These are phyloP conservation scores for Gerris buenoi DNA, from an alignment of 1,140 invertebrate genomes.

Conservation along the genomic window DNA sequence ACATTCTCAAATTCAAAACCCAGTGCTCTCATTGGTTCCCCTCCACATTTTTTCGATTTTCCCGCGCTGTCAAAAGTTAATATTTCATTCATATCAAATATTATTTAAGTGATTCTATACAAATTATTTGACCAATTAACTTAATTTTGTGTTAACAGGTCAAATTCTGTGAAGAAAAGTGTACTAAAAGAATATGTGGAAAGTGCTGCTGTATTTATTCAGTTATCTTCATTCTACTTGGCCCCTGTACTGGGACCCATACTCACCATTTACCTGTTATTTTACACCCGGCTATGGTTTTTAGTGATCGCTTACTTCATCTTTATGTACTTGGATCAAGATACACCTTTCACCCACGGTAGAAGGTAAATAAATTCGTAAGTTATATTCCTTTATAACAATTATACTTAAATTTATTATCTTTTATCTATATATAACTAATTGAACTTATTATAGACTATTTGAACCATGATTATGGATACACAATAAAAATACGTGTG, in stretches of 20 bases:
- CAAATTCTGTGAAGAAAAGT: too few relatives aligned
- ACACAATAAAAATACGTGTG: too few relatives aligned
- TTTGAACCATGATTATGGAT: background rate
- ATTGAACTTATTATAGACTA: background rate
- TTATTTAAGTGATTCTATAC: too few relatives aligned
- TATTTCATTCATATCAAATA: too few relatives aligned
- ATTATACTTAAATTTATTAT: too few relatives aligned
- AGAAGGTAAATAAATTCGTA: background rate
- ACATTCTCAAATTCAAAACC: too few relatives aligned
- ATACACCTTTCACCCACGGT: background rate
- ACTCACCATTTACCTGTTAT: background rate
- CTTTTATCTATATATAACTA: too few relatives aligned
- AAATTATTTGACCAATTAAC: too few relatives aligned
- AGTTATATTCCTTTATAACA: background rate
- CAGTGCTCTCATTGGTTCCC: too few relatives aligned
- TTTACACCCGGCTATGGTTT: background rate
- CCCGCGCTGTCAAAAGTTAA: too few relatives aligned
- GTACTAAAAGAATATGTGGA: background rate
- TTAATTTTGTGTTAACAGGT: too few relatives aligned
- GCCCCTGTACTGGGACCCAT: background rate
- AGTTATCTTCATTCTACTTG: background rate
- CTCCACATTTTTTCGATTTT: too few relatives aligned
- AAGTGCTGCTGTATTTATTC: background rate
- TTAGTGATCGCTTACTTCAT: background rate
- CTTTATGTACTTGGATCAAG: background rate